A percentile compares a stretch with the other conserved stretches of the same genome.
Conservation (phyloP, 2,888 invertebrate genomes). For the Liodrosophila aerea region DNA sequence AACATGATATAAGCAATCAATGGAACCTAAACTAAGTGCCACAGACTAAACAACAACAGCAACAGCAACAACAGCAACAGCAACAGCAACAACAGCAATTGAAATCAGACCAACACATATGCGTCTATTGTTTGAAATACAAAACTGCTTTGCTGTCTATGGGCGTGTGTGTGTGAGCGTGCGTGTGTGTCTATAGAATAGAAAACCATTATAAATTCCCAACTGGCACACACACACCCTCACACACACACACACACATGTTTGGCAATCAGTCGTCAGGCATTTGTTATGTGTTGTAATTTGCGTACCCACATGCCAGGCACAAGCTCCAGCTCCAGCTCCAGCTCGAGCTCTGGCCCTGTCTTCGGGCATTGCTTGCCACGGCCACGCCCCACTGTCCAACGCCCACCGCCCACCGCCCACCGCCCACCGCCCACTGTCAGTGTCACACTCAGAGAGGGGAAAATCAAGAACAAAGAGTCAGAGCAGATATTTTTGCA, state of each 20-base stretch:
- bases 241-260: conserved; percentile 18
- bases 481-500: too few species aligned
- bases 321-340: neutral
- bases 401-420: too few species aligned
- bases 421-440: too few species aligned
- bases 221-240: conserved; percentile 33
- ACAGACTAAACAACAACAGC: conserved; percentile 27
- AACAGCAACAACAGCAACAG: conserved; percentile 4
- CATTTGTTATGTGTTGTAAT: conserved; percentile 75
- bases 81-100: conserved; percentile 15
- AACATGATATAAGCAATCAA: conserved; percentile 62
- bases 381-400: neutral
- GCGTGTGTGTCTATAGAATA: conserved; percentile 15
- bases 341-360: neutral
- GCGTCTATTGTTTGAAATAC: conserved; percentile 56
- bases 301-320: conserved; percentile 56
- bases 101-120: conserved; percentile 50
- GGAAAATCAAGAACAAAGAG: too few species aligned
- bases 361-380: neutral
- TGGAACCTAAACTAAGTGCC: conserved; percentile 33
- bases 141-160: conserved; percentile 26
- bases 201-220: conserved; percentile 70
- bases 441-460: too few species aligned
- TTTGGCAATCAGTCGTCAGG: conserved; percentile 70
- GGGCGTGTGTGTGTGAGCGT: conserved; percentile 1